Evolutionary conservation across 2,113 vertebrate genomes (phyloP).

Genomic region (Oostethus manadensis): DNA sequence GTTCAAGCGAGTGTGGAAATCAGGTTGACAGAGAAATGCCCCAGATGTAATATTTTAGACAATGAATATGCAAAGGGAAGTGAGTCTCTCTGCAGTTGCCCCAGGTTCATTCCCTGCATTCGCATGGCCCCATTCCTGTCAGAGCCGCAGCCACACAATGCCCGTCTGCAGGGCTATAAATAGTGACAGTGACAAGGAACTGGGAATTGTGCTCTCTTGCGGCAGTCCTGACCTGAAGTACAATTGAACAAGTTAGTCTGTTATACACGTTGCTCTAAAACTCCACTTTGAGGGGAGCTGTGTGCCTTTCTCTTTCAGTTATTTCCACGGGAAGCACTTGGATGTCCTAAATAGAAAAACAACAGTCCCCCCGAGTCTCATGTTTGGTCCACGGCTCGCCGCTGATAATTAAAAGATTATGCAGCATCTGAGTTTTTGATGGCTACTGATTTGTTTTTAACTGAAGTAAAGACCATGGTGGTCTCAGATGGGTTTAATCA

Average conservation of each 20-base stretch:
- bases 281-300: constrained; percentile 1
- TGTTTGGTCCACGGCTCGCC: constrained; percentile 7
- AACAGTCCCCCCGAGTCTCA: constrained; percentile 9
- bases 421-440: constrained; percentile 28
- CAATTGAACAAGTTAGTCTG: constrained; percentile 6
- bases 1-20: constrained; percentile 45
- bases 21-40: constrained; percentile 42
- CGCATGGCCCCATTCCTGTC: constrained; percentile 58
- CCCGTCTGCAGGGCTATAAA: constrained; percentile 54
- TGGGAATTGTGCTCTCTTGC: constrained; percentile 30
- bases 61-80: constrained; percentile 45
- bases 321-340: background rate
- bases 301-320: constrained; percentile 6
- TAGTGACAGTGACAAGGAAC: constrained; percentile 40
- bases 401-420: constrained; percentile 21
- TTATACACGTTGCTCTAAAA: constrained; percentile 19
- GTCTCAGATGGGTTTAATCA: constrained; percentile 5
- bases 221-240: constrained; percentile 36
- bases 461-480: constrained; percentile 3
- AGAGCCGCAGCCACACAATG: constrained; percentile 40
- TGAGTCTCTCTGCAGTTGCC: constrained; percentile 33
- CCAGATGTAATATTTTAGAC: constrained; percentile 52
- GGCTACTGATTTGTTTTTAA: constrained; percentile 7
- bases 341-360: constrained; percentile 19
- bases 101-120: constrained; percentile 40